Conservation (phyloP, 2,888 invertebrate species). For the Alsophila aescularia region DNA sequence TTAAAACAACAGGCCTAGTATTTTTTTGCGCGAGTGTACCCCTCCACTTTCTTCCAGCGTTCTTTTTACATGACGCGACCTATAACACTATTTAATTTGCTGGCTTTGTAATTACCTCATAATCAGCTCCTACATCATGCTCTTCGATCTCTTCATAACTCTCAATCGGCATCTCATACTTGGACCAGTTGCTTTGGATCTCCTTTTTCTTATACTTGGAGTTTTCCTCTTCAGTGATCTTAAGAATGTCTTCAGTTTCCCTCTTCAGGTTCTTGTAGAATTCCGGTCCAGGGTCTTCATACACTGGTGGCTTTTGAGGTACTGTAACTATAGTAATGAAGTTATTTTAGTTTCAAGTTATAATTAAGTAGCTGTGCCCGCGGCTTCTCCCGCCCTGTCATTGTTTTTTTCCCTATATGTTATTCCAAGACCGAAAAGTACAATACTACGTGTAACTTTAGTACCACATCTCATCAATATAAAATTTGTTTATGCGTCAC, state of each 20-base stretch:
- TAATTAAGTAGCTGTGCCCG: no score
- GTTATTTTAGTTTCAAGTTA: no score
- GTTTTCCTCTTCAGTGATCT: constrained; percentile 74
- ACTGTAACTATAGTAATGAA: constrained; percentile 41
- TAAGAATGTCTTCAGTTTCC: constrained; percentile 76
- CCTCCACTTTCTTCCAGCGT: no score
- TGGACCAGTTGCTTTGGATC: constrained; percentile 79
- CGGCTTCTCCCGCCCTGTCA: no score
- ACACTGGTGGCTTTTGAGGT: constrained; percentile 59
- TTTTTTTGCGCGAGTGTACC: no score
- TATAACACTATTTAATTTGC: neutral
- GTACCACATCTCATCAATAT: no score
- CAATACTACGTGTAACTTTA: no score
- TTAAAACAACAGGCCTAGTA: no score
- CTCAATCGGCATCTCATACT: constrained; percentile 78
- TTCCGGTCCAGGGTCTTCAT: constrained; percentile 69
- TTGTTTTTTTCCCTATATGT: no score
- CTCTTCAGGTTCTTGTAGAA: constrained; percentile 71
- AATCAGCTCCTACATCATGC: constrained; percentile 76
- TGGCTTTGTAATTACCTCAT: constrained; percentile 62
- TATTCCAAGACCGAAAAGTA: no score
- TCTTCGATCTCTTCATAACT: constrained; percentile 76
- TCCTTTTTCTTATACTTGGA: constrained; percentile 78
- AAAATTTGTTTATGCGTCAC: no score
- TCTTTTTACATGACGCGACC: no score